A percentile compares a stretch with the other conserved stretches of the same genome.
phyloP scores from a whole-genome alignment of 1,140 invertebrate species.

The Ridgeia piscesae region DNA sequence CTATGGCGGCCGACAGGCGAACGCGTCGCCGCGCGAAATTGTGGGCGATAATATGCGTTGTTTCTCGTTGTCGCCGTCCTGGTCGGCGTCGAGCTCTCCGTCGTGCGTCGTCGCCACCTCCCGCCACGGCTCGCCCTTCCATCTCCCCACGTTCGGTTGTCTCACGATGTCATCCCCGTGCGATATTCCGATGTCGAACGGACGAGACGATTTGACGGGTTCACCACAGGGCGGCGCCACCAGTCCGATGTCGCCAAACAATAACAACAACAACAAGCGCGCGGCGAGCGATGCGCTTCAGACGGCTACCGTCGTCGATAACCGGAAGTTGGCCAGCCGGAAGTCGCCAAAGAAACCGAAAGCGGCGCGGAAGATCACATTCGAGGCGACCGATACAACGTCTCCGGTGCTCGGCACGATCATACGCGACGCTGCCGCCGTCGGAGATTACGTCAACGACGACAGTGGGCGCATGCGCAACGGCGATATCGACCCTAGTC shows the following conservation, averaged over 20 bases:
- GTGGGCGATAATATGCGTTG: background rate
- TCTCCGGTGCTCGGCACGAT: slow-evolving; percentile 98
- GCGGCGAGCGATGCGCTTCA: slow-evolving; percentile 20
- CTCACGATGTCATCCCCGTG: background rate
- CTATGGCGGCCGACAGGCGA: slow-evolving; percentile 44
- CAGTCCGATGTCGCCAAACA: background rate
- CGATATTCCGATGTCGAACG: background rate
- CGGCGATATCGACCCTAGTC: slow-evolving; percentile 90
- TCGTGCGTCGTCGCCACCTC: background rate
- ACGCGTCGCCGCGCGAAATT: background rate
- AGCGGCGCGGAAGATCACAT: slow-evolving; percentile 76
- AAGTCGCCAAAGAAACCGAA: slow-evolving; percentile 63
- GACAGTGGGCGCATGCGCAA: slow-evolving; percentile 68
- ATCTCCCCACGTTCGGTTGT: background rate
- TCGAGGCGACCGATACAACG: slow-evolving; percentile 87
- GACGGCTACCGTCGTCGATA: slow-evolving; percentile 24
- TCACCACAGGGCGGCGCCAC: background rate
- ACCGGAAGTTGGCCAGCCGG: slow-evolving; percentile 21
- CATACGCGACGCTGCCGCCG: slow-evolving; percentile 65
- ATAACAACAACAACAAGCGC: background rate
- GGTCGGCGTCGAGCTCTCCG: background rate
- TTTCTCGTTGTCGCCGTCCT: background rate
- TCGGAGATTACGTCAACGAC: slow-evolving; percentile 57
- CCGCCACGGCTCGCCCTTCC: background rate
- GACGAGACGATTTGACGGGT: background rate